Evolutionary conservation across 30 jellyfish, hydroid and myxozoan genomes (phyloP).

Genomic region (Aurelia aurita complex sp. Pacific): DNA sequence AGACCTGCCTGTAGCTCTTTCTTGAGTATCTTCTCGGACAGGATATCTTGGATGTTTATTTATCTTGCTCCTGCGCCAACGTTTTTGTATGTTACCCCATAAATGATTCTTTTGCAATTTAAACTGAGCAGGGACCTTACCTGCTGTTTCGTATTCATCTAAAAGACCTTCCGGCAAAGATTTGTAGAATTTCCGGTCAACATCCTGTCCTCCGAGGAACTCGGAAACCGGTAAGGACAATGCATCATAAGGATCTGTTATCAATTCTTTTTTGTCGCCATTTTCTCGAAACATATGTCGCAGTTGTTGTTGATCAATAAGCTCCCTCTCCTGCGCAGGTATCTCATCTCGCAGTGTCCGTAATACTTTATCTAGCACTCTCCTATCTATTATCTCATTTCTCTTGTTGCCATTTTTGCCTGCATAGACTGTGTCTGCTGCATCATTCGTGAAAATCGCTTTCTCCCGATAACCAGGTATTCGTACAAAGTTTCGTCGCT

Average conservation of each 20-base stretch:
- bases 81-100: constrained; percentile 73
- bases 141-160: constrained; percentile 14
- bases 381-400: not conserved
- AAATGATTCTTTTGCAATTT: constrained; percentile 48
- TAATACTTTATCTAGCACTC: not conserved
- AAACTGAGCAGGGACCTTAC: constrained; percentile 43
- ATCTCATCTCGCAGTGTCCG: constrained; percentile 29
- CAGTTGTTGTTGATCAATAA: constrained; percentile 14
- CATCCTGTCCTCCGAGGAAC: constrained; percentile 18
- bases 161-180: constrained; percentile 21
- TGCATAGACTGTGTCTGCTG: constrained; percentile 2
- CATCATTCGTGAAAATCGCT: not conserved
- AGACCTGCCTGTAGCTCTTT: constrained; percentile 33
- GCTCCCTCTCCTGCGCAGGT: constrained; percentile 22
- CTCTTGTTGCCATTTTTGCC: constrained; percentile 16
- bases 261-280: constrained; percentile 65
- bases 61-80: constrained; percentile 69
- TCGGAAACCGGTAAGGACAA: constrained; percentile 65
- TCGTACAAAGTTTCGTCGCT: constrained; percentile 20
- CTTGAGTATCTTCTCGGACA: constrained; percentile 8
- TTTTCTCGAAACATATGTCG: constrained; percentile 8
- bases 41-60: constrained; percentile 7
- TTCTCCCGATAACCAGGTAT: not conserved
- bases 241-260: constrained; percentile 58
- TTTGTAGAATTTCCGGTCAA: constrained; percentile 58